phyloP scores from a whole-genome alignment of 2,797 vertebrate species.

The Amniataba percoides region DNA sequence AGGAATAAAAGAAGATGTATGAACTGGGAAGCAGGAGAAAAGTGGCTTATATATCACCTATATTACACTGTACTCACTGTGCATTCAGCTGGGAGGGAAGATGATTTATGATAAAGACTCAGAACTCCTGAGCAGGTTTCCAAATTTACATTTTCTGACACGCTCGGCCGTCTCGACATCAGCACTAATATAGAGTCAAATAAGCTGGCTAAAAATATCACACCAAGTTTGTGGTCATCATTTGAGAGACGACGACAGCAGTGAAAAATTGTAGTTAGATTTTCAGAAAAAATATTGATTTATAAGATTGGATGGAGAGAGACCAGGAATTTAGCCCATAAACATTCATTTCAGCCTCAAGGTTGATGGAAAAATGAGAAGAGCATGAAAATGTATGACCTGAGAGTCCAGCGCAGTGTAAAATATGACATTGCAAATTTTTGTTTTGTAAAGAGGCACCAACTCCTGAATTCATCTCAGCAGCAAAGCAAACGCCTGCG shows the following conservation, averaged over 20 bases:
- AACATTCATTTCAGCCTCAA: not conserved
- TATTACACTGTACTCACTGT: constrained; percentile 54
- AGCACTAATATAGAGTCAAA: constrained; percentile 12
- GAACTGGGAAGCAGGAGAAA: constrained; percentile 57
- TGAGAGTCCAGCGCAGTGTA: not conserved
- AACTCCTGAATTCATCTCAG: constrained; percentile 12
- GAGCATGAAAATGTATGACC: not conserved
- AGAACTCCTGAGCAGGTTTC: constrained; percentile 36
- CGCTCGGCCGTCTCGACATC: not conserved
- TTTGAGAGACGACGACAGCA: constrained; percentile 31
- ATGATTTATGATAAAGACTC: constrained; percentile 67
- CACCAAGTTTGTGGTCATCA: constrained; percentile 16
- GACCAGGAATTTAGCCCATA: not conserved
- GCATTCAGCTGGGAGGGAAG: constrained; percentile 47
- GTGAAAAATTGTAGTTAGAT: not conserved
- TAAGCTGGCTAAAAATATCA: constrained; percentile 20
- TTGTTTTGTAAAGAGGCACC: constrained; percentile 7
- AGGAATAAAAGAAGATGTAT: constrained; percentile 62
- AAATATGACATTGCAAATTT: constrained; percentile 15
- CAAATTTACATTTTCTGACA: constrained; percentile 48
- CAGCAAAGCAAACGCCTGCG: not conserved
- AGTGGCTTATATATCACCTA: constrained; percentile 57
- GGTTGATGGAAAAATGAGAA: not conserved
- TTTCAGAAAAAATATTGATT: constrained; percentile 6
- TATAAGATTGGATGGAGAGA: constrained; percentile 1